phyloP scores from a whole-genome alignment of 1,140 invertebrate genomes.

The Nautilus pompilius region DNA sequence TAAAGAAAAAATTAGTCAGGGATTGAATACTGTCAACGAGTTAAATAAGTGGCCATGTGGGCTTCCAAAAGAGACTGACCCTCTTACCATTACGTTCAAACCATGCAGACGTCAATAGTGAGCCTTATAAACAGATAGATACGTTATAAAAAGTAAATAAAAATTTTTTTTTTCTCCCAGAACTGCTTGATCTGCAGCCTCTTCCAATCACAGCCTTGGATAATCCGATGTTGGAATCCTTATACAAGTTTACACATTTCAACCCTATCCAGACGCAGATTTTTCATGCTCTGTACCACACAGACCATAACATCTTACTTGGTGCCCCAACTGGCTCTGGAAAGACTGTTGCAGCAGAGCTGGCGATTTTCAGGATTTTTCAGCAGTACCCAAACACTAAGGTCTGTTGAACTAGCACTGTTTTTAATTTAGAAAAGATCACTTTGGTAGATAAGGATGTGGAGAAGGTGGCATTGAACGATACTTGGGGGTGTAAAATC shows the following conservation, averaged over 20 bases:
- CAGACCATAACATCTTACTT: slow-evolving; percentile 88
- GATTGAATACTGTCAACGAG: too few species aligned
- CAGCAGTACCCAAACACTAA: slow-evolving; percentile 79
- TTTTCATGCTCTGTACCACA: slow-evolving; percentile 94
- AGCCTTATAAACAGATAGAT: too few species aligned
- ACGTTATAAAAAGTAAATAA: too few species aligned
- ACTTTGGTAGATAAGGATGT: too few species aligned
- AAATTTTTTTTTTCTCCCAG: slow-evolving; percentile 55
- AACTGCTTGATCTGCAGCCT: slow-evolving; percentile 87
- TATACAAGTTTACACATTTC: slow-evolving; percentile 94
- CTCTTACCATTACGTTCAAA: too few species aligned
- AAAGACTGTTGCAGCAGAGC: slow-evolving; percentile 97
- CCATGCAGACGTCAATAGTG: too few species aligned
- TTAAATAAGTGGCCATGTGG: too few species aligned
- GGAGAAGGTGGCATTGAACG: too few species aligned
- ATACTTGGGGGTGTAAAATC: too few species aligned
- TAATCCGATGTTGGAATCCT: slow-evolving; percentile 70
- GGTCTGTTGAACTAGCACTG: slow-evolving; percentile 57
- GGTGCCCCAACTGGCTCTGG: slow-evolving; percentile 98
- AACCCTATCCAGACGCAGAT: slow-evolving; percentile 99
- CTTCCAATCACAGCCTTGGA: slow-evolving; percentile 81
- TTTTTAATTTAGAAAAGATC: too few species aligned
- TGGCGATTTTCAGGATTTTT: slow-evolving; percentile 94
- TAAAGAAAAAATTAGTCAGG: too few species aligned
- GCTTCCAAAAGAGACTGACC: too few species aligned